Evolutionary conservation across 1,140 invertebrate genomes (phyloP).

Genomic region (Tetranychus urticae): DNA sequence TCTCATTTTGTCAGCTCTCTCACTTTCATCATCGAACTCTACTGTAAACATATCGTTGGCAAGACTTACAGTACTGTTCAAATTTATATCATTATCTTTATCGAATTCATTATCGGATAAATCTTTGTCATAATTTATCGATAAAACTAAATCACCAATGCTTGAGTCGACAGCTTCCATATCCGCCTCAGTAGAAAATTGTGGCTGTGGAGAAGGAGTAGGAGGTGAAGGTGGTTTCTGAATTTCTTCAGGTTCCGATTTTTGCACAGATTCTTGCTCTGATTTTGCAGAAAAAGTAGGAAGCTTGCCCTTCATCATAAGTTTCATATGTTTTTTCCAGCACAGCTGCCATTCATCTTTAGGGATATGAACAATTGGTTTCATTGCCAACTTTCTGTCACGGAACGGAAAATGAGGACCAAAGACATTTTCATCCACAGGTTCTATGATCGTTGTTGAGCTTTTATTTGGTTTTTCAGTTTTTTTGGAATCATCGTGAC

Average conservation of each 20-base stretch:
- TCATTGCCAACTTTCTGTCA: not conserved
- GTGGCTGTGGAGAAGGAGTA: too few species aligned
- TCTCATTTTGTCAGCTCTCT: not conserved
- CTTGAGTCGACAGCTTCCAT: not conserved
- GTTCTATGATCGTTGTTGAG: not conserved
- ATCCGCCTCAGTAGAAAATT: not conserved
- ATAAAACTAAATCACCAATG: not conserved
- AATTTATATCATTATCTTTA: not conserved
- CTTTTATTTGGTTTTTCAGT: not conserved
- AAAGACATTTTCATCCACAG: not conserved
- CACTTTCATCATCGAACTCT: not conserved
- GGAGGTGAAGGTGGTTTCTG: not conserved
- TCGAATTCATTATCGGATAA: not conserved
- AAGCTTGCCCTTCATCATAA: not conserved
- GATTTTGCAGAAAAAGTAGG: not conserved
- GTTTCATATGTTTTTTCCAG: not conserved
- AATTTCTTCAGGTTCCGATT: not conserved
- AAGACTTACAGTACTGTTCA: not conserved
- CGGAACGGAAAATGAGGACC: not conserved
- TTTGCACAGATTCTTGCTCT: not conserved
- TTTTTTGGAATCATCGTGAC: not conserved
- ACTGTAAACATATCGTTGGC: not conserved
- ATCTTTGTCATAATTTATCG: not conserved
- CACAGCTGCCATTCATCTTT: not conserved
- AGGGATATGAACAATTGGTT: not conserved